Percentiles rank a stretch among this genome's conserved stretches.
These are phyloP conservation scores for Scytalopus superciliaris DNA, from an alignment of 2,113 vertebrate species.

Conservation along the genomic window DNA sequence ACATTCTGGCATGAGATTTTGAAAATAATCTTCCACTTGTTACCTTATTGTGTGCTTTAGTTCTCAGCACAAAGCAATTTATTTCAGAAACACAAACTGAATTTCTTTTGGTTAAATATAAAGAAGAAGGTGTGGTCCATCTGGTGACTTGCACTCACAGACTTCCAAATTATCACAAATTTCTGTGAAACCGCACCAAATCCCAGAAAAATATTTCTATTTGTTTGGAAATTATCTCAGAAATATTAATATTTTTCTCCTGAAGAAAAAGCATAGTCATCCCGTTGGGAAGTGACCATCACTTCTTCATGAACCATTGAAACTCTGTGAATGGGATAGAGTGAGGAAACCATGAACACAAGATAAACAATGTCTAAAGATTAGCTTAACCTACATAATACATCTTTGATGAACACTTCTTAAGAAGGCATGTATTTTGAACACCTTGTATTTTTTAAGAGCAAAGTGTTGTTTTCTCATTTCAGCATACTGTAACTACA, in stretches of 20 bases:
- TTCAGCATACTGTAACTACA: background rate
- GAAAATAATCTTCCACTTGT: background rate
- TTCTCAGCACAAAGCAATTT: background rate
- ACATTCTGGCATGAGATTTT: background rate
- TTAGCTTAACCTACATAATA: background rate
- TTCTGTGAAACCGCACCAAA: background rate
- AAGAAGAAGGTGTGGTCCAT: background rate
- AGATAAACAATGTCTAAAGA: background rate
- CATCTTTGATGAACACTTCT: background rate
- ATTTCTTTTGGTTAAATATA: background rate
- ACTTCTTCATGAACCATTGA: background rate
- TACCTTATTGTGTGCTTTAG: background rate
- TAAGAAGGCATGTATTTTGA: background rate
- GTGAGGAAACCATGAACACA: background rate
- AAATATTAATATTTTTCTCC: background rate
- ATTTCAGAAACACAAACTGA: background rate
- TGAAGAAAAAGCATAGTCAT: background rate
- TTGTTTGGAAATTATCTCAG: background rate
- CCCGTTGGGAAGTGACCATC: background rate
- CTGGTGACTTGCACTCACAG: background rate
- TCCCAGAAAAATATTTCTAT: background rate
- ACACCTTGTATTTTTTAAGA: background rate
- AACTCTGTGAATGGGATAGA: background rate
- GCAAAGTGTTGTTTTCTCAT: background rate
- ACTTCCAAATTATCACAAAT: background rate